phyloP scores from a whole-genome alignment of 2,888 invertebrate genomes.

The Eulithis testata region DNA sequence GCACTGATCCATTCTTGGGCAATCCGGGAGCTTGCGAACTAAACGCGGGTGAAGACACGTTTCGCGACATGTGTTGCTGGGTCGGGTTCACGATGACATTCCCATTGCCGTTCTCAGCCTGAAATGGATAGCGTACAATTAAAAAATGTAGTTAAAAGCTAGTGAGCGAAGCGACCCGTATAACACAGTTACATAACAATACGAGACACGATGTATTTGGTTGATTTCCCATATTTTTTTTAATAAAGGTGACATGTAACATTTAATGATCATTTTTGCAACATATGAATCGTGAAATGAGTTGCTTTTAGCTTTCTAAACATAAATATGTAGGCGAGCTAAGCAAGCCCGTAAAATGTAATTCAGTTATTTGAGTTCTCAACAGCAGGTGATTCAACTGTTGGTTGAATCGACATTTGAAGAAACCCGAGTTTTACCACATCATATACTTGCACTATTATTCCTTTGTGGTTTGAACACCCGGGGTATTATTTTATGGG shows the following conservation, averaged over 20 bases:
- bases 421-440: no score
- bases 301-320: background rate
- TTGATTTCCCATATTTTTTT: background rate
- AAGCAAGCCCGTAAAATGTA: background rate
- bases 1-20: constrained; percentile 96
- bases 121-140: constrained; percentile 4
- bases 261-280: background rate
- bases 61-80: constrained; percentile 87
- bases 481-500: no score
- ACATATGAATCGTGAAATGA: background rate
- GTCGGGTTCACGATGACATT: constrained; percentile 52
- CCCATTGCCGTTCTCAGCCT: constrained; percentile 64
- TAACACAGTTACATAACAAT: background rate
- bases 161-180: constrained; percentile 2
- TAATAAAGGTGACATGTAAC: background rate
- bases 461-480: no score
- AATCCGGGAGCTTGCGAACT: constrained; percentile 88
- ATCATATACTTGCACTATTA: no score
- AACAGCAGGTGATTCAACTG: no score
- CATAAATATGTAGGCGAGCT: background rate
- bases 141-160: background rate
- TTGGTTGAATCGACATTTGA: no score
- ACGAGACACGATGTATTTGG: background rate
- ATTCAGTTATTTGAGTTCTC: background rate
- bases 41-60: constrained; percentile 95